Evolutionary conservation across 2,797 vertebrate species (phyloP), one percentile per base, ranked within the genome.

Genomic region (Halcyon chelicuti): DNA sequence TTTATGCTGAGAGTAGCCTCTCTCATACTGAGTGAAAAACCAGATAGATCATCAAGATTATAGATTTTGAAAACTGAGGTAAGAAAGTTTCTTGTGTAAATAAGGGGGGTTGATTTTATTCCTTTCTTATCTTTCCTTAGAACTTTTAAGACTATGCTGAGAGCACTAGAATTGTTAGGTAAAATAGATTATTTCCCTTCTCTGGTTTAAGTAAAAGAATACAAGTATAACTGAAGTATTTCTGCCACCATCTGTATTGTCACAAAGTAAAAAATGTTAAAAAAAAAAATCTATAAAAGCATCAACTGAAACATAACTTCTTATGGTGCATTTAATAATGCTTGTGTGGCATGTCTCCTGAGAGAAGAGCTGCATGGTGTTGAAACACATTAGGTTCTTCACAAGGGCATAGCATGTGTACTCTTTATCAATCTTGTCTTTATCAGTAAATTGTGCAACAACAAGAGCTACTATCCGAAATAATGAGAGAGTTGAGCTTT

Each of bases 361-460:
- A 62, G 62, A 66, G 61, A 65, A 78, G 12, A 62, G 19, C 75
- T 83, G 14, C 5, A 7, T 71, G 20, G 5, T 62, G 33, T 75
- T 31, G 70, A 73, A 94, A 77, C 46, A 74, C 10, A 20, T 51
- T 65, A 46, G 42, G 17, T 37, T 86, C 54, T 94, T 93, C 47
- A n/a, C 44, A 90, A 86, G 82, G 82, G 28, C 35, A 65, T 13
- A 76, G 52, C 19, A 22, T 5, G 4, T 42, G 15, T 40, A 11
- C 39, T 79, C 40, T 23, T 67, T 80, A 88, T 90, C 62, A 71
- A 14, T 61, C 82, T 76, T 54, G 33, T 66, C 73, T 72, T 77
- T 86, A 84, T 88, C 91, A 76, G 93, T 88, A 84, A 94, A 84
- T 49, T 76, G 47, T 93, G 26, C 29, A 73, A 83, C 37, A 88